Conservation (phyloP, 2,797 vertebrate genomes). For the Buphagus erythrorhynchus region DNA sequence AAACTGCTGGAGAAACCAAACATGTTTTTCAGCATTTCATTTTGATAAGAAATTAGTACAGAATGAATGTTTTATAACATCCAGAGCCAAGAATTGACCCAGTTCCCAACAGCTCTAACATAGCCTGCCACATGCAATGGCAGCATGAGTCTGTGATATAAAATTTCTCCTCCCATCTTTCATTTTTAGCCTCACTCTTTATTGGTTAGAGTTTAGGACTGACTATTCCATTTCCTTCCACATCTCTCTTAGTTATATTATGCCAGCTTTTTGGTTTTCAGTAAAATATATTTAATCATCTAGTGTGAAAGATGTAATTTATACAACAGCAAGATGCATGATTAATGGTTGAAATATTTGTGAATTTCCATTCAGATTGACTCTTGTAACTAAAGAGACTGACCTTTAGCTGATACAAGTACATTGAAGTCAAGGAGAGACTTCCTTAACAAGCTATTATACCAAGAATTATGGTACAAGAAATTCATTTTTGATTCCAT, state of each 20-base stretch:
- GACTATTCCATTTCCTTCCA: not conserved
- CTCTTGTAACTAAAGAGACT: not conserved
- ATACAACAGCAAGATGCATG: not conserved
- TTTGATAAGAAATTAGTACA: slow-evolving; percentile 2
- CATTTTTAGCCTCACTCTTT: not conserved
- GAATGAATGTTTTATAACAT: not conserved
- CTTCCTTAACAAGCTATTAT: not conserved
- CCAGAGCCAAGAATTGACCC: not conserved
- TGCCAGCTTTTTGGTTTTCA: not conserved
- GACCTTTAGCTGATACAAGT: not conserved
- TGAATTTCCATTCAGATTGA: not conserved
- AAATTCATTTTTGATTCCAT: not conserved
- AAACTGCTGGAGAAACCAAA: not conserved
- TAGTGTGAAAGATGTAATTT: not conserved
- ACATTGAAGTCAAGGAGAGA: not conserved
- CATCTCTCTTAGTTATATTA: not conserved
- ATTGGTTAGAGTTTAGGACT: not conserved
- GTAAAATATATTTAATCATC: not conserved
- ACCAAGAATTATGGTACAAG: not conserved
- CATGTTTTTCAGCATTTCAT: not conserved
- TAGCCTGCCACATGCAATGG: not conserved
- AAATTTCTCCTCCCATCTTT: not conserved
- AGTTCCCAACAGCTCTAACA: not conserved
- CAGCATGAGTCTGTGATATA: not conserved
- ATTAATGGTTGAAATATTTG: not conserved